These are phyloP conservation scores for Apteryx owenii DNA, from an alignment of 2,113 vertebrate species.

Conservation along the genomic window DNA sequence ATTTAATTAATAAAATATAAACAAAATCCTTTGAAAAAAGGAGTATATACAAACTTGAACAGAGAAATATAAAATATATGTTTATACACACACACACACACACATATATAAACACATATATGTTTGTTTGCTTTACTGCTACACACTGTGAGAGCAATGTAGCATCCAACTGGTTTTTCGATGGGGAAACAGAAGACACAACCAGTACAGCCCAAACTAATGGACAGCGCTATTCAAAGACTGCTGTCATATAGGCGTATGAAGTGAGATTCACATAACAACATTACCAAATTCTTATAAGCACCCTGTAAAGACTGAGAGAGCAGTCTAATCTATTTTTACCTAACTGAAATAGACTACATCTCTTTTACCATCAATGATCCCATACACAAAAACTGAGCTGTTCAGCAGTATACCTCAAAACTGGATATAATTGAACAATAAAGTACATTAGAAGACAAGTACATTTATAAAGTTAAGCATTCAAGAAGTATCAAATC, in stretches of 20 bases:
- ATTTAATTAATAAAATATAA: too few species aligned
- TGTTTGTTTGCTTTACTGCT: neutral
- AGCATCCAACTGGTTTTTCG: neutral
- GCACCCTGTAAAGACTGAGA: neutral
- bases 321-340: neutral
- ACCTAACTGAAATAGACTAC: neutral
- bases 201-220: neutral
- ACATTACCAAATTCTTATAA: neutral
- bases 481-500: neutral
- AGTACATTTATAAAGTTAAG: neutral
- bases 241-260: neutral
- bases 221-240: neutral
- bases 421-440: neutral
- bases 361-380: neutral
- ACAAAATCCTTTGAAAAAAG: too few species aligned
- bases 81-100: too few species aligned
- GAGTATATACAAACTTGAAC: too few species aligned
- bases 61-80: too few species aligned
- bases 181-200: neutral
- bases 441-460: neutral
- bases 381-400: neutral
- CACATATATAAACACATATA: too few species aligned
- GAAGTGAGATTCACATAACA: neutral
- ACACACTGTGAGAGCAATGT: neutral
- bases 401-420: neutral